These are phyloP conservation scores for Dolomedes plantarius DNA, from an alignment of 2,888 invertebrate genomes.

Conservation along the genomic window DNA sequence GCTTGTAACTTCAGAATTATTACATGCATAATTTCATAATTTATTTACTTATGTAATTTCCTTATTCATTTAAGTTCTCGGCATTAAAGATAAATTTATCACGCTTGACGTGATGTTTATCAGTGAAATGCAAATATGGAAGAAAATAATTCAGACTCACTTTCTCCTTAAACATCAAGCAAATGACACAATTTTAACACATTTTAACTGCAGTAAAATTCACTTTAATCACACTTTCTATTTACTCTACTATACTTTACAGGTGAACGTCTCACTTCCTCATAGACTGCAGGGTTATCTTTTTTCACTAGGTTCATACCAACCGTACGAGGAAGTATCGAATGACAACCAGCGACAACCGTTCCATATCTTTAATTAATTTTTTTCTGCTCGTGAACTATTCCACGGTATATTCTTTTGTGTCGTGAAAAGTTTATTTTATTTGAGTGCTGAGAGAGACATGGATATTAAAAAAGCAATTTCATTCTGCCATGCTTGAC, in stretches of 20 bases:
- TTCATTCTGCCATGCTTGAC: not conserved
- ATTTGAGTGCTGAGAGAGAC: not conserved
- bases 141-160: too few species aligned
- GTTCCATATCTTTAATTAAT: slow-evolving; percentile 14
- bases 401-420: not conserved
- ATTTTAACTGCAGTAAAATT: too few species aligned
- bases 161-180: too few species aligned
- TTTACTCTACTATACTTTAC: not conserved
- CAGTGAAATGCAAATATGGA: too few species aligned
- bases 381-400: not conserved
- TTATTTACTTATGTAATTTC: too few species aligned
- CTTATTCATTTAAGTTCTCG: too few species aligned
- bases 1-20: too few species aligned
- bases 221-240: too few species aligned
- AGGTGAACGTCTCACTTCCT: not conserved
- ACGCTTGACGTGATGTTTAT: too few species aligned
- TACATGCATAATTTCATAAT: too few species aligned
- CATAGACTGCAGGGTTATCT: not conserved
- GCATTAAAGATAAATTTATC: too few species aligned
- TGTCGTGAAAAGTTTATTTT: not conserved
- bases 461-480: slow-evolving; percentile 1
- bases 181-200: too few species aligned
- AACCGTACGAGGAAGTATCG: not conserved
- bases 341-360: slow-evolving; percentile 3
- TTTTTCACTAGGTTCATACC: not conserved